Conservation (phyloP, 1,140 invertebrate genomes). For the Tribolium madens region DNA sequence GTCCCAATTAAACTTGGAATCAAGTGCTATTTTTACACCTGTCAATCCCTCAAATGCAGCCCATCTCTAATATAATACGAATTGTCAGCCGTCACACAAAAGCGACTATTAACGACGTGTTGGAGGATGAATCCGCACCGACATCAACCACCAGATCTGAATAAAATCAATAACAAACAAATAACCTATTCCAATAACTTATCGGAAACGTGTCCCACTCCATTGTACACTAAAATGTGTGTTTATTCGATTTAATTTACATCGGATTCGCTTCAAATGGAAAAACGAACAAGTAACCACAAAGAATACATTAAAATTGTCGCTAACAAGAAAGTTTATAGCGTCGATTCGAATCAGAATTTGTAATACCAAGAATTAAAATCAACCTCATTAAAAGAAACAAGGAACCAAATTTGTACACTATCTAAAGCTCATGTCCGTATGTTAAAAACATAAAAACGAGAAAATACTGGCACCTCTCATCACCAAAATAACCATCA, state of each 20-base stretch:
- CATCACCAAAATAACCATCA: conserved; percentile 24
- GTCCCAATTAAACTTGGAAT: conserved; percentile 35
- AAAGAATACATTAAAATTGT: conserved; percentile 16
- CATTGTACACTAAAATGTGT: conserved; percentile 24
- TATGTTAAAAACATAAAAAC: conserved; percentile 15
- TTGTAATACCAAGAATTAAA: conserved; percentile 14
- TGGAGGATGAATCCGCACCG: conserved; percentile 23
- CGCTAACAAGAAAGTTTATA: background rate
- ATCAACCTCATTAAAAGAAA: background rate
- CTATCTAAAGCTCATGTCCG: background rate
- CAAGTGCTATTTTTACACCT: conserved; percentile 28
- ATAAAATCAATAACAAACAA: conserved; percentile 39
- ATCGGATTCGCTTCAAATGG: background rate
- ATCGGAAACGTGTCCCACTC: conserved; percentile 23
- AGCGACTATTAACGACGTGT: conserved; percentile 38
- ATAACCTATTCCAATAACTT: conserved; percentile 33
- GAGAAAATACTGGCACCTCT: conserved; percentile 19
- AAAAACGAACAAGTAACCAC: background rate
- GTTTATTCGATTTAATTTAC: conserved; percentile 27
- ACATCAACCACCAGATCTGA: conserved; percentile 36
- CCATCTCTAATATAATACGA: conserved; percentile 23
- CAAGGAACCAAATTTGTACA: background rate
- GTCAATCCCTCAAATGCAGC: conserved; percentile 34
- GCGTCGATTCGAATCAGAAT: background rate
- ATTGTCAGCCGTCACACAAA: conserved; percentile 36